Percentiles rank a stretch among this genome's conserved stretches.
Conservation (phyloP, 2,113 vertebrate species). For the Chaetura pelagica region DNA sequence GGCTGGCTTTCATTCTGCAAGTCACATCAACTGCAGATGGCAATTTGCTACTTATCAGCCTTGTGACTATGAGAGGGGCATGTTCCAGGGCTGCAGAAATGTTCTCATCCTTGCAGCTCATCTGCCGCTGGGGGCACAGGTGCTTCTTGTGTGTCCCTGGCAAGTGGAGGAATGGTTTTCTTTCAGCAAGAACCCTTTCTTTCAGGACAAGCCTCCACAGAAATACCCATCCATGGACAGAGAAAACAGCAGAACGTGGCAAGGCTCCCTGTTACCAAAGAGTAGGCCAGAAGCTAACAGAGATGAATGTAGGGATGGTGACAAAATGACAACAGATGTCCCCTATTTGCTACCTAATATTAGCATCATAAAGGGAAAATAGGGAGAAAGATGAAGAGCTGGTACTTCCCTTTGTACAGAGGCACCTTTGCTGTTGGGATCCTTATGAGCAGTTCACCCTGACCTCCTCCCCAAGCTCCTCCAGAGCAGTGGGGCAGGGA, state of each 20-base stretch:
- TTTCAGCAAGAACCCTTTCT: not conserved
- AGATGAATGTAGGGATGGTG: not conserved
- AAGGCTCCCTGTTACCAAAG: not conserved
- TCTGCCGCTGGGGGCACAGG: not conserved
- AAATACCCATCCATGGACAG: not conserved
- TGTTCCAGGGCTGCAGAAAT: not conserved
- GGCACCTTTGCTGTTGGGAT: not conserved
- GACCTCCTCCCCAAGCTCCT: not conserved
- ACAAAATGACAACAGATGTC: not conserved
- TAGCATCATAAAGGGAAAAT: not conserved
- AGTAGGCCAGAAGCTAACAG: not conserved
- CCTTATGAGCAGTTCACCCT: not conserved
- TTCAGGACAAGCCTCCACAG: not conserved
- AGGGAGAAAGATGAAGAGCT: not conserved
- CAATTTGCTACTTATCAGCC: not conserved
- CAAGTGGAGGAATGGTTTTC: not conserved
- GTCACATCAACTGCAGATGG: not conserved
- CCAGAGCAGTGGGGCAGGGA: not conserved
- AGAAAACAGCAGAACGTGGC: not conserved
- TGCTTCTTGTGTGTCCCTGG: not conserved
- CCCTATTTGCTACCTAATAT: not conserved
- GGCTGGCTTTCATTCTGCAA: not conserved
- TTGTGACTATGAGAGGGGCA: fast-evolving
- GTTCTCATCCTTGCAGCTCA: fast-evolving
- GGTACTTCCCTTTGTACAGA: not conserved